Conservation (phyloP, 2,113 vertebrate species). For the Thymallus thymallus region DNA sequence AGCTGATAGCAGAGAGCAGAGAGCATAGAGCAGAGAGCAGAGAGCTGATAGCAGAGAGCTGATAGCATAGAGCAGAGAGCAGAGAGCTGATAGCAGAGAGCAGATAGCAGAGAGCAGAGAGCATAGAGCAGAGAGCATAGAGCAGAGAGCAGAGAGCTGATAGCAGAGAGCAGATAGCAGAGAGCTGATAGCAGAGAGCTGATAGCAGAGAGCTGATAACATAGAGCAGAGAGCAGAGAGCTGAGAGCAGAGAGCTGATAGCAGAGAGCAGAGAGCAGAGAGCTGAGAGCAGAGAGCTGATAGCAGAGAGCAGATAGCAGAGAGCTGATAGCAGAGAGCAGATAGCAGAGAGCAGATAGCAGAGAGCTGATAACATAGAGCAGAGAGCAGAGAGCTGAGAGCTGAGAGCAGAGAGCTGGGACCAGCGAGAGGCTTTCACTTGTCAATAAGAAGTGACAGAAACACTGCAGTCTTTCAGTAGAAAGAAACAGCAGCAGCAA, state of each 20-base stretch:
- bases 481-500: not conserved
- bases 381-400: constrained; percentile 16
- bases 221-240: constrained; percentile 42
- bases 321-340: constrained; percentile 39
- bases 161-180: constrained; percentile 33
- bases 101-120: too few species aligned
- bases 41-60: too few species aligned
- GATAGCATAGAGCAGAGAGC: constrained; percentile 37
- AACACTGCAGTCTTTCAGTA: constrained; percentile 6
- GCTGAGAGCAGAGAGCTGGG: not conserved
- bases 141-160: constrained; percentile 26
- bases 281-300: too few species aligned
- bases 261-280: constrained; percentile 20
- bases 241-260: not conserved
- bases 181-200: not conserved
- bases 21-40: constrained; percentile 27
- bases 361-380: constrained; percentile 17
- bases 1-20: constrained; percentile 25
- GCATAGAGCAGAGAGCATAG: constrained; percentile 21
- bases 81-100: too few species aligned
- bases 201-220: not conserved
- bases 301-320: constrained; percentile 23
- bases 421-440: not conserved
- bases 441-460: constrained; percentile 35
- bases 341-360: constrained; percentile 26